Conservation (phyloP, 2,888 invertebrate species). For the Escarpia spicata region DNA sequence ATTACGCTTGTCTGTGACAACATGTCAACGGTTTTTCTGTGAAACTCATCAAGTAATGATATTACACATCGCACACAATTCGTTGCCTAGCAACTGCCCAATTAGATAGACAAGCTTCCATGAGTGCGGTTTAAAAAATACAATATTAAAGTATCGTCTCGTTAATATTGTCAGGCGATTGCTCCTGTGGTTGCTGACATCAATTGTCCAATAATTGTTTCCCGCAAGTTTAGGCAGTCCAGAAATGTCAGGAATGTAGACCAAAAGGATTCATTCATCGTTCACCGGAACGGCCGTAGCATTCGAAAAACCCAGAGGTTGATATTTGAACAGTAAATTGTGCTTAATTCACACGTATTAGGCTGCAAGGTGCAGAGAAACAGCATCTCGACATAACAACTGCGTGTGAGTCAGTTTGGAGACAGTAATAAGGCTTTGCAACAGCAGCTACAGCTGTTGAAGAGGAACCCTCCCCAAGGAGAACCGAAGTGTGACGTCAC, state of each 20-base stretch:
- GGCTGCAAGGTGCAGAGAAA: no score
- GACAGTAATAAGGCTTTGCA: no score
- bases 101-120: not conserved
- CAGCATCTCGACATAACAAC: no score
- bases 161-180: not conserved
- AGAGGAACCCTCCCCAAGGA: no score
- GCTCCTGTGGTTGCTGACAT: not conserved
- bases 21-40: not conserved
- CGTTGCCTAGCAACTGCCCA: conserved; percentile 3
- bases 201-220: not conserved
- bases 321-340: not conserved
- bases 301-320: not conserved
- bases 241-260: not conserved
- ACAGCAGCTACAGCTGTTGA: no score
- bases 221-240: not conserved
- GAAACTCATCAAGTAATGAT: not conserved
- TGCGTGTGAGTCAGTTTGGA: no score
- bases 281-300: not conserved
- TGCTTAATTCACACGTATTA: no score
- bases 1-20: not conserved
- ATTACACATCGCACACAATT: not conserved
- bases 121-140: not conserved
- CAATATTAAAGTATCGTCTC: not conserved
- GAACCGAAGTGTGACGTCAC: no score
- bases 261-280: not conserved